These are phyloP conservation scores for Andrena hattorfiana DNA, from an alignment of 2,888 invertebrate species.

Conservation along the genomic window DNA sequence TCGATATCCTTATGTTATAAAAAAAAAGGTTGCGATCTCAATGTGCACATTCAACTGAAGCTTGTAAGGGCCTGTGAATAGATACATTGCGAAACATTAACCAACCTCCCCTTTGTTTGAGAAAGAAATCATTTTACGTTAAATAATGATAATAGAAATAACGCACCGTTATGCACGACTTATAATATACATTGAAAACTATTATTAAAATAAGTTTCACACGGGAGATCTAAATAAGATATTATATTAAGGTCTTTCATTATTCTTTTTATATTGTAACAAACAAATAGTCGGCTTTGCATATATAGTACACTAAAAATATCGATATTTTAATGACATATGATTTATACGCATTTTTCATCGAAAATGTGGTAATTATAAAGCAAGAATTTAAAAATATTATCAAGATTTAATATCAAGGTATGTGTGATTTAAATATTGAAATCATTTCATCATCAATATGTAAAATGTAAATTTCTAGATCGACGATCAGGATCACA, in stretches of 20 bases:
- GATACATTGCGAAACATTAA: too few relatives aligned
- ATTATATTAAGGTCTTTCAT: too few relatives aligned
- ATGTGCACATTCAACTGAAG: too few relatives aligned
- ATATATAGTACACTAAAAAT: neutral
- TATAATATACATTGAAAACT: neutral
- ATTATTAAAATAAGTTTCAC: neutral
- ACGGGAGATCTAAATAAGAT: too few relatives aligned
- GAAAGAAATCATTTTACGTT: neutral
- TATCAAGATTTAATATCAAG: constrained; percentile 53
- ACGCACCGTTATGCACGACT: neutral
- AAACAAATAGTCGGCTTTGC: neutral
- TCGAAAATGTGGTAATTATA: constrained; percentile 9
- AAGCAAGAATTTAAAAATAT: constrained; percentile 16
- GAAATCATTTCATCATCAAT: neutral
- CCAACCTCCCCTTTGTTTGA: too few relatives aligned
- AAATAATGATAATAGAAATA: constrained; percentile 10
- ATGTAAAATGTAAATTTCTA: constrained; percentile 64
- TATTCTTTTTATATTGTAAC: neutral
- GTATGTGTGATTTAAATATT: constrained; percentile 57
- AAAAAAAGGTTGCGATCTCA: neutral
- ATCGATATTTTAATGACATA: neutral
- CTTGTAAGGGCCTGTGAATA: too few relatives aligned
- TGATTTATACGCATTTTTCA: constrained; percentile 7
- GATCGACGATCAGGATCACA: constrained; percentile 77
- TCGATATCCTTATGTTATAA: neutral